phyloP scores from a whole-genome alignment of 2,888 invertebrate species.

The Ferrisia virgata region DNA sequence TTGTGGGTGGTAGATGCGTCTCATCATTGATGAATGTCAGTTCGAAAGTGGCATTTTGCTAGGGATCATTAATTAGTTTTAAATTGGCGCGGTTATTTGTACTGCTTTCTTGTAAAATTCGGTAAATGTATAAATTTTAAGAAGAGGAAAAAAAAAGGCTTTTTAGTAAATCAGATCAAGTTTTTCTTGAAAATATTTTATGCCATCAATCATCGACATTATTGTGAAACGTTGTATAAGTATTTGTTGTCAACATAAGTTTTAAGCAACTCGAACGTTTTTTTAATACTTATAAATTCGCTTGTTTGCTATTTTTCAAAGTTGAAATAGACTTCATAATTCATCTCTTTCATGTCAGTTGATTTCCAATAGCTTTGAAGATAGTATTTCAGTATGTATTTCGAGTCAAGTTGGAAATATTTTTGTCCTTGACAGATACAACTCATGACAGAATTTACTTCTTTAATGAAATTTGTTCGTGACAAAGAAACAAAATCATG shows the following conservation, averaged over 20 bases:
- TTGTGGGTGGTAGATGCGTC: neutral
- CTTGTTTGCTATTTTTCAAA: conserved; percentile 2
- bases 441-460: too few relatives aligned
- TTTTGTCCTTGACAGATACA: too few relatives aligned
- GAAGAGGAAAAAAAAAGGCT: neutral
- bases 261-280: conserved; percentile 6
- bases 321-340: conserved; percentile 25
- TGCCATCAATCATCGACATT: conserved; percentile 15
- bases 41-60: neutral
- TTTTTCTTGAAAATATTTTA: neutral
- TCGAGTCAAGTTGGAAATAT: neutral
- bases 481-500: too few relatives aligned
- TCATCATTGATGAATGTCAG: neutral
- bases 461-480: too few relatives aligned
- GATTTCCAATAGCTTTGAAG: conserved; percentile 13
- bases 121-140: neutral
- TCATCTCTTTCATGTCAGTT: neutral
- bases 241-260: neutral
- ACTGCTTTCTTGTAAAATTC: neutral
- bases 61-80: neutral
- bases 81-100: neutral
- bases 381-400: neutral
- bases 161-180: neutral
- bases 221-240: conserved; percentile 4
- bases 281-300: neutral